These are phyloP conservation scores for Eupithecia subumbrata DNA, from an alignment of 2,888 invertebrate genomes.

Conservation along the genomic window DNA sequence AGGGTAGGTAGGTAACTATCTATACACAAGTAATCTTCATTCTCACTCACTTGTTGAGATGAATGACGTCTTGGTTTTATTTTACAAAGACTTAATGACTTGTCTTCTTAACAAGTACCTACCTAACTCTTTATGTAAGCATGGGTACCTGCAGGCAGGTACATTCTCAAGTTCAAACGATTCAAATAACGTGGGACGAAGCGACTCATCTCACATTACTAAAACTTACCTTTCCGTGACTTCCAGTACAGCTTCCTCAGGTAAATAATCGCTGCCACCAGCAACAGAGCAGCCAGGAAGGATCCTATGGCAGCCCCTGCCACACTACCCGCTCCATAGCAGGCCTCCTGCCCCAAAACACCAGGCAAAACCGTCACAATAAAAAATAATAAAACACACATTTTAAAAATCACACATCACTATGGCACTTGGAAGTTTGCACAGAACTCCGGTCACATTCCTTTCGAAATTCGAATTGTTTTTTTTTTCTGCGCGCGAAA, in stretches of 20 bases:
- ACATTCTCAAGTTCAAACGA: constrained; percentile 3
- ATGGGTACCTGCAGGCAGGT: not conserved
- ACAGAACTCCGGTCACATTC: constrained; percentile 72
- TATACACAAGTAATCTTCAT: not conserved
- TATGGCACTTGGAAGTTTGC: constrained; percentile 74
- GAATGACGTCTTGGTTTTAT: not conserved
- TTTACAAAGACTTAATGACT: not conserved
- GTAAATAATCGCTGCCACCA: constrained; percentile 83
- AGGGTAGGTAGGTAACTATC: not conserved
- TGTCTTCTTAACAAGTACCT: not conserved
- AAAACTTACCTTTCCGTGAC: constrained; percentile 81
- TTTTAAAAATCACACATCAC: constrained; percentile 68
- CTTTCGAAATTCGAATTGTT: constrained; percentile 65
- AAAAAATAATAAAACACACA: constrained; percentile 71
- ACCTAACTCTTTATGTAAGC: not conserved
- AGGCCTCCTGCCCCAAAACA: constrained; percentile 80
- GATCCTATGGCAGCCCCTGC: constrained; percentile 89
- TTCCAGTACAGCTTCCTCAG: constrained; percentile 86
- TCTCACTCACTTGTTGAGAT: not conserved
- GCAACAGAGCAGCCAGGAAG: constrained; percentile 85
- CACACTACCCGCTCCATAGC: constrained; percentile 88
- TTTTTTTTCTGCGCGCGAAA: constrained; percentile 56
- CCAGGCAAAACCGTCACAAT: constrained; percentile 76
- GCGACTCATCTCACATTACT: constrained; percentile 29
- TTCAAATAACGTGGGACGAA: constrained; percentile 30